phyloP scores from a whole-genome alignment of 2,113 vertebrate genomes.

The Aix galericulata region DNA sequence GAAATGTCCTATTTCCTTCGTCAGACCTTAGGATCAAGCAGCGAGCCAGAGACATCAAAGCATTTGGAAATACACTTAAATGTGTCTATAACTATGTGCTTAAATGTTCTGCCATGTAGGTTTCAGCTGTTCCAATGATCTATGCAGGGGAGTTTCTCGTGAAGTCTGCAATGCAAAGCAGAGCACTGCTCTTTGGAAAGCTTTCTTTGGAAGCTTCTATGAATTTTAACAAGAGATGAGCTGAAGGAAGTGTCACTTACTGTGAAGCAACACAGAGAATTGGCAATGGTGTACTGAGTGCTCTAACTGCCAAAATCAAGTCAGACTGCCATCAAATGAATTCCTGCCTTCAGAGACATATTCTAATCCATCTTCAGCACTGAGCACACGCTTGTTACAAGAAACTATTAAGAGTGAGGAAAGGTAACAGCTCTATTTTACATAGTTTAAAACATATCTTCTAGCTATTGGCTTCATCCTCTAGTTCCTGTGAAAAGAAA shows the following conservation, averaged over 20 bases:
- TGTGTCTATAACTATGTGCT: background rate
- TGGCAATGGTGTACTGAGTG: background rate
- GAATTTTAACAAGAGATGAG: background rate
- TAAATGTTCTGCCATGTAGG: background rate
- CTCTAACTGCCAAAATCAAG: constrained; percentile 12
- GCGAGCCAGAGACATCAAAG: background rate
- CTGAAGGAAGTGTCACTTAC: background rate
- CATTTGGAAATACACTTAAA: background rate
- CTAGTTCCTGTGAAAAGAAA: background rate
- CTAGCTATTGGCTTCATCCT: background rate
- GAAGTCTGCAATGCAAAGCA: background rate
- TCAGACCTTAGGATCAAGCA: background rate
- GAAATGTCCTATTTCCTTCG: background rate
- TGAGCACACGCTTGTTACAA: background rate
- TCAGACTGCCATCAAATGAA: background rate
- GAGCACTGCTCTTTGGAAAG: background rate
- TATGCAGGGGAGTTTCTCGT: background rate
- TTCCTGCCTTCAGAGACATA: background rate
- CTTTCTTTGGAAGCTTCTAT: background rate
- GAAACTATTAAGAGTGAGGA: background rate
- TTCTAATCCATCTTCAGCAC: background rate
- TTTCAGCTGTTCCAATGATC: background rate
- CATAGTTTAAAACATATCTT: background rate
- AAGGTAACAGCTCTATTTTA: background rate
- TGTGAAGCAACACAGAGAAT: background rate